These are phyloP conservation scores for Leptinotarsa haldemani DNA, from an alignment of 2,888 invertebrate species.

Conservation along the genomic window DNA sequence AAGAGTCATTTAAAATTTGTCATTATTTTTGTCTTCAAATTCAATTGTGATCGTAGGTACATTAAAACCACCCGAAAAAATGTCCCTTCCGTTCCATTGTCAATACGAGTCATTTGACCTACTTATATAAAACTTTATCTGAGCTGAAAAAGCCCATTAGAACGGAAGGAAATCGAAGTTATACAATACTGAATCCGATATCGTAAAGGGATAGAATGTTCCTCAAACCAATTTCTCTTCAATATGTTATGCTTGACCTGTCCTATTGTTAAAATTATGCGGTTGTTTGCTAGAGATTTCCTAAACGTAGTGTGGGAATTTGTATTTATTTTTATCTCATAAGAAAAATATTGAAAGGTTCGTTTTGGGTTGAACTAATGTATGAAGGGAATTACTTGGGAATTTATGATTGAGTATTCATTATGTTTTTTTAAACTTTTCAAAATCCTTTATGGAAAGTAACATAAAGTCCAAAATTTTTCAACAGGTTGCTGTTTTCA, in stretches of 20 bases:
- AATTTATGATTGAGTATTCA: no score
- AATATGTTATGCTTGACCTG: slow-evolving; percentile 15
- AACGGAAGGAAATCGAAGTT: slow-evolving; percentile 5
- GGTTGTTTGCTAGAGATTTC: slow-evolving; percentile 1
- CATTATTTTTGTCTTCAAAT: no score
- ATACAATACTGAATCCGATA: slow-evolving; percentile 6
- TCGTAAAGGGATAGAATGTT: slow-evolving; percentile 12
- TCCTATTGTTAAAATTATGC: slow-evolving; percentile 13
- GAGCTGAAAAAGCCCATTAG: not conserved
- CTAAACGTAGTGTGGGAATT: slow-evolving; percentile 3
- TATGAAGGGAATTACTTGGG: no score
- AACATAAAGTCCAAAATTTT: no score
- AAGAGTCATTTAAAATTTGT: no score
- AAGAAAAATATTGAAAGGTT: not conserved
- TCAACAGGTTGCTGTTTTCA: no score
- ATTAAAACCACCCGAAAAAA: not conserved
- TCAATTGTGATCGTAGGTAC: not conserved
- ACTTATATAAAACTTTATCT: not conserved
- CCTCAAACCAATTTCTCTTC: slow-evolving; percentile 5
- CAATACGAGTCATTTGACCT: not conserved
- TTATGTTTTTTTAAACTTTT: no score
- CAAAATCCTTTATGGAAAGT: no score
- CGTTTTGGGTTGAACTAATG: not conserved
- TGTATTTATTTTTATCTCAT: not conserved
- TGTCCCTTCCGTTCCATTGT: not conserved